Evolutionary conservation across 2,888 invertebrate species (phyloP).

Genomic region (Disparrhopalites patrizii): DNA sequence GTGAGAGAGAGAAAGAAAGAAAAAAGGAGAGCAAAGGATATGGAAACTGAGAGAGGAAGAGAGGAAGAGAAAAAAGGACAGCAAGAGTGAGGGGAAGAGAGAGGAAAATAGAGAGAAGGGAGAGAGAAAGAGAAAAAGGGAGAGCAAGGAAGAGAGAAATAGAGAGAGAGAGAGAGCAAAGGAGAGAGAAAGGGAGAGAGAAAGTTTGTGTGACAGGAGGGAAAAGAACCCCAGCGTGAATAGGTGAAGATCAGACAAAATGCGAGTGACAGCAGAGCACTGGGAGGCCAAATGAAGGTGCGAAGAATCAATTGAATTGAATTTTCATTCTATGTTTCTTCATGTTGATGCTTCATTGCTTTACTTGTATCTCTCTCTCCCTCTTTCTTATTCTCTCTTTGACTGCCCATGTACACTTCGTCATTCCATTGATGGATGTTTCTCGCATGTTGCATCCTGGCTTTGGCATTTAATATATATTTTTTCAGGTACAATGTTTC

Average conservation of each 20-base stretch:
- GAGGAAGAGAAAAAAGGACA: neutral
- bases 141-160: too few relatives aligned
- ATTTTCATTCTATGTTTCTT: constrained; percentile 23
- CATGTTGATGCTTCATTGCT: constrained; percentile 19
- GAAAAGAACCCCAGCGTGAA: neutral
- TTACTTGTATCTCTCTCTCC: constrained; percentile 10
- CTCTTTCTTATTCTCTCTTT: too few relatives aligned
- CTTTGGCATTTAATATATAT: neutral
- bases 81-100: neutral
- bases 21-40: too few relatives aligned
- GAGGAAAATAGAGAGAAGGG: neutral
- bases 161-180: too few relatives aligned
- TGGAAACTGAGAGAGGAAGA: too few relatives aligned
- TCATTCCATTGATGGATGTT: constrained; percentile 20
- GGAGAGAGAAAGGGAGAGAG: too few relatives aligned
- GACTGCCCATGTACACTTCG: neutral
- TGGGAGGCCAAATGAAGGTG: constrained; percentile 29
- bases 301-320: constrained; percentile 30
- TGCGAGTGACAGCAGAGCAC: constrained; percentile 22
- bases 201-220: neutral
- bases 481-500: neutral
- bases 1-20: too few relatives aligned
- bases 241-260: constrained; percentile 21
- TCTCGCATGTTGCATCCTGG: neutral
- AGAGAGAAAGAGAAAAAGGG: neutral